Conservation (phyloP, 2,797 vertebrate species). For the Petrocephalus sullivani region DNA sequence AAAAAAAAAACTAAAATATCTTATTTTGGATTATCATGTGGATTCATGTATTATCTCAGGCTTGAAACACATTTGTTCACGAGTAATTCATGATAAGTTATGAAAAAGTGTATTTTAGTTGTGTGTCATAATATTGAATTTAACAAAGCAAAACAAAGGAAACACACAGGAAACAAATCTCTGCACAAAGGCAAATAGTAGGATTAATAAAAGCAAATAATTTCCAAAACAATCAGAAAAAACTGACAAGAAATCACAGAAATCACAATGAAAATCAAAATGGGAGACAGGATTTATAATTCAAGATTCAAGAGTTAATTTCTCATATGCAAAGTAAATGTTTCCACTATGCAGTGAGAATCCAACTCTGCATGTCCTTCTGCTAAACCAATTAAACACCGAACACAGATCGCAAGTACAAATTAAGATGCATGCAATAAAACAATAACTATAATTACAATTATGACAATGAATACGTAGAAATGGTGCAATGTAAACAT, state of each 20-base stretch:
- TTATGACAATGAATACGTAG: neutral
- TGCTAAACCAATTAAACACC: neutral
- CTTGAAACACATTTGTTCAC: neutral
- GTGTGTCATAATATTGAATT: neutral
- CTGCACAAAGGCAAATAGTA: neutral
- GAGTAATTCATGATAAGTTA: neutral
- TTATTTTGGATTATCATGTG: neutral
- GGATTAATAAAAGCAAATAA: neutral
- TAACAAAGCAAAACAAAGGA: neutral
- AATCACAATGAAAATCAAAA: too few species aligned
- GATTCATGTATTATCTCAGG: neutral
- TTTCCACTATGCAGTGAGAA: neutral
- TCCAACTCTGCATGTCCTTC: neutral
- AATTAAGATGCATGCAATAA: neutral
- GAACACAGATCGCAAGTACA: neutral
- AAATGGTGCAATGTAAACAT: neutral
- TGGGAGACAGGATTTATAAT: neutral
- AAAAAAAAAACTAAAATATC: neutral
- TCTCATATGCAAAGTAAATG: neutral
- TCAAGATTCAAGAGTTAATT: neutral
- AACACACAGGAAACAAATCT: neutral
- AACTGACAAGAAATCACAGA: too few species aligned
- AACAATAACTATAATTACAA: neutral
- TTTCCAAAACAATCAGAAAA: neutral
- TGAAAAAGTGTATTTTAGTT: neutral